phyloP scores from a whole-genome alignment of 2,888 invertebrate genomes.

The Pachycephus smyrnensis region DNA sequence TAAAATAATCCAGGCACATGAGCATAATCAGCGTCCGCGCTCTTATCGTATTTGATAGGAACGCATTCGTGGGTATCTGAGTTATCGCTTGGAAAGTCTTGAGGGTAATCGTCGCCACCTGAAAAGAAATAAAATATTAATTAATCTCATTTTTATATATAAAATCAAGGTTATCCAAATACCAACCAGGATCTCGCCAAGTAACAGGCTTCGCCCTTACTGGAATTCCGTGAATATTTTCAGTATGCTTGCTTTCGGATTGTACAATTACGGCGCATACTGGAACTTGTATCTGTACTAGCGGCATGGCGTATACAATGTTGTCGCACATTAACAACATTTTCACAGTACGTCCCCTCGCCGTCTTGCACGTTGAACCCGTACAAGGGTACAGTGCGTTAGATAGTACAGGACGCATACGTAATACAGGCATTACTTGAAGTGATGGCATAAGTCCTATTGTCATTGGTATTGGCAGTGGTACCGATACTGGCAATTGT shows the following conservation, averaged over 20 bases:
- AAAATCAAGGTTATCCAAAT: neutral
- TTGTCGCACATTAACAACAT: neutral
- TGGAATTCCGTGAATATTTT: accelerated
- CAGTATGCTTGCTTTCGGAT: neutral
- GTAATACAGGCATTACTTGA: neutral
- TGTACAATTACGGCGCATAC: neutral
- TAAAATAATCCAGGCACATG: slow-evolving; percentile 33
- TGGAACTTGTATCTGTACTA: neutral
- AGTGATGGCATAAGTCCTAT: neutral
- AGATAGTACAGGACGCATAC: neutral
- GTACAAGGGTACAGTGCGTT: neutral
- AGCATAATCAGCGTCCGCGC: slow-evolving; percentile 31
- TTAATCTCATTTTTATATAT: neutral
- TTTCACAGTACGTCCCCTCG: neutral
- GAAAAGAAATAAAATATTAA: neutral
- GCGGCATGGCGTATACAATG: neutral
- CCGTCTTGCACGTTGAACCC: neutral
- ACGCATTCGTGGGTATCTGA: slow-evolving; percentile 37
- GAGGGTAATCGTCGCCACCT: slow-evolving; percentile 34
- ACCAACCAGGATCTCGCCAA: neutral
- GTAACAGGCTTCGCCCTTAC: neutral
- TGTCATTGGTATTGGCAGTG: neutral
- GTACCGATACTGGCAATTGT: neutral
- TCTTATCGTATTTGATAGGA: slow-evolving; percentile 33
- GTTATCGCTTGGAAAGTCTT: slow-evolving; percentile 38